Conservation (phyloP, 2,797 vertebrate species). For the Diglossa cyanea region DNA sequence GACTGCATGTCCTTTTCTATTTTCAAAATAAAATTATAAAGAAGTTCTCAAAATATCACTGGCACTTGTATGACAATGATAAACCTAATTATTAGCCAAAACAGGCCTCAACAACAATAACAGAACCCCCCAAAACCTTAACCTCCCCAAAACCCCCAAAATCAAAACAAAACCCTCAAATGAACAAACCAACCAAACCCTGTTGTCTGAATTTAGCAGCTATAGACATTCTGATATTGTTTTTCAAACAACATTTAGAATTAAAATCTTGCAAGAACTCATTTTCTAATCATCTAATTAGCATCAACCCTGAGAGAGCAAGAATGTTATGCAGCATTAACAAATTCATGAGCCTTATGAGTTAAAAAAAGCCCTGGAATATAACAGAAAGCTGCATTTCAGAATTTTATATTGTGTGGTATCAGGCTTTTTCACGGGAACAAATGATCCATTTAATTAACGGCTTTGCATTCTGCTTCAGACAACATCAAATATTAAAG, state of each 20-base stretch:
- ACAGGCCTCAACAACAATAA: background rate
- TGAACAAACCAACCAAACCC: background rate
- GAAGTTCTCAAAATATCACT: background rate
- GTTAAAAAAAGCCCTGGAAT: background rate
- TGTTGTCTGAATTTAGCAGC: background rate
- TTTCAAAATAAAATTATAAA: background rate
- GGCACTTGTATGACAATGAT: background rate
- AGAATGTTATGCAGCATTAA: constrained; percentile 12
- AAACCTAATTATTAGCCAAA: background rate
- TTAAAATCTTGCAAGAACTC: background rate
- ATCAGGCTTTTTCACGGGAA: constrained; percentile 31
- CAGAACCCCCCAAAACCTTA: background rate
- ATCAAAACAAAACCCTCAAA: background rate
- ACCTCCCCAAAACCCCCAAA: fast-evolving
- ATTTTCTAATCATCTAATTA: constrained; percentile 17
- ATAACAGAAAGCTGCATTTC: constrained; percentile 24
- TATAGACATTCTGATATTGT: background rate
- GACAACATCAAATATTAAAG: constrained; percentile 51
- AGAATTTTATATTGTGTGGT: background rate
- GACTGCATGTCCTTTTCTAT: background rate
- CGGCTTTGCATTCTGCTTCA: background rate
- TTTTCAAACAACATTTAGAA: constrained; percentile 17
- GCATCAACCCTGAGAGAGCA: background rate
- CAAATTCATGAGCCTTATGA: constrained; percentile 22
- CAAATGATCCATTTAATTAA: constrained; percentile 56